Evolutionary conservation across 1,140 invertebrate genomes (phyloP), one percentile per base, ranked within the genome.

Genomic region (Thaumetopoea pityocampa): DNA sequence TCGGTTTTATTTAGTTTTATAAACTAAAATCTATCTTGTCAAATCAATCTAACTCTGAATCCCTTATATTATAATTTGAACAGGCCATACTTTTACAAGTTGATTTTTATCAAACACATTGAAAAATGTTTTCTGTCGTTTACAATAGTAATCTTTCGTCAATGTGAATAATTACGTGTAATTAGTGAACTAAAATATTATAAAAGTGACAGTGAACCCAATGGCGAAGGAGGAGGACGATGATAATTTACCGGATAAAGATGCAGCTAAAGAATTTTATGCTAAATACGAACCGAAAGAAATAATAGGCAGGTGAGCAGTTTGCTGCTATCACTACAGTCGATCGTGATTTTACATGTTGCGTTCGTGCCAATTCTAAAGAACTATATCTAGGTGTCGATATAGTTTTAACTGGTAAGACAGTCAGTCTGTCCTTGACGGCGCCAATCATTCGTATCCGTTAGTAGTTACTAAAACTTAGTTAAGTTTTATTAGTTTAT

Each of bases 211-310:
- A 34, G 59, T 65, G 61, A 69, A 66, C 51, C 83, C 46, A 30
- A 93, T 93, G 92, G 92, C 92, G 22, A 93, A 94, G 77, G 94
- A 95, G 74, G 89, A 89, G 35, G 90, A 90, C 53, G 92, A 94
- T 54, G 93, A 95, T 74, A 88, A 92, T 67, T 84, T 96, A 41
- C 94, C 94, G 4, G 94, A 96, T 79, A 94, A 94, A 86, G 93
- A 95, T 86, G 94, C 93, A 44, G 94, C 94, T 3, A 95, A 95
- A 80, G 94, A 93, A 66, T 99, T 99, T 83, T 99, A 99, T 80
- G 96, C 96, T 7, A 98, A 96, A 87, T 99, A 99, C 85, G 97
- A 99, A 78, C 96, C 97, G 2, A 99, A 98, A 80, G 97, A 99
- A 86, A 94, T 99, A 56, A 89, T 99, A 32, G 98, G 97, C 85